Evolutionary conservation across 2,888 invertebrate species (phyloP), one percentile per base, ranked within the genome.

Genomic region (Lamellibrachia satsuma): DNA sequence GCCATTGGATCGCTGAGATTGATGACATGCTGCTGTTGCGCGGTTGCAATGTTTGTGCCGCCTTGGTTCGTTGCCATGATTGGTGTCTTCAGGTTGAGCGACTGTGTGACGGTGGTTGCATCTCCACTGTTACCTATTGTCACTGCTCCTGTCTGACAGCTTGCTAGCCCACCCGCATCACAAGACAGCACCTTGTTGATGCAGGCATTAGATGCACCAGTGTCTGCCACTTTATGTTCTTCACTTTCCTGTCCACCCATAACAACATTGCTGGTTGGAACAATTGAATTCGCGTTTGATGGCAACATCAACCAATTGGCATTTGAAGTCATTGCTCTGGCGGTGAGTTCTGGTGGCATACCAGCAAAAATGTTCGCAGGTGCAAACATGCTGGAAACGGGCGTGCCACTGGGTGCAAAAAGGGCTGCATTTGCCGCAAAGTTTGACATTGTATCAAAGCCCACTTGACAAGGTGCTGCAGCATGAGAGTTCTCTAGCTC

Each of bases 261-360:
- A 15, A 22, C 75, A 75, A 75, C 75, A 22, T n/a, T 75, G 75
- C 75, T 75, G 75, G 75, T 22, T 22, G 75, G 75, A 15, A 22
- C 75, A 75, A 22, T 75, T n/a, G 22, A n/a, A 75, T 75, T 75
- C 75, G 3, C 22, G 22, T 75, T 75, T 22, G 75, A 75, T 6
- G 75, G 75, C 22, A 75, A 22, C 75, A 75, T 75, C 75, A 75
- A 75, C 75, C 75, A 75, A n/a, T 75, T 75, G 75, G 75, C 75
- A 75, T 75, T 75, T 22, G 75, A 75, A 3, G 75, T 75, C 22
- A 75, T 22, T 4, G 75, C 75, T 6, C 75, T 8, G 57, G 57
- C 57, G 57, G 57, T 7, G 3, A 57, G 57, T 57, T 57, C 75
- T 4, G 75, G 75, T 6, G 75, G 6, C 22, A 75, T 75, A 22